Percentiles rank a stretch among this genome's conserved stretches.
These are phyloP conservation scores for Nemopilema nomurai DNA, from an alignment of 30 jellyfish, hydroid and myxozoan genomes.

Conservation along the genomic window DNA sequence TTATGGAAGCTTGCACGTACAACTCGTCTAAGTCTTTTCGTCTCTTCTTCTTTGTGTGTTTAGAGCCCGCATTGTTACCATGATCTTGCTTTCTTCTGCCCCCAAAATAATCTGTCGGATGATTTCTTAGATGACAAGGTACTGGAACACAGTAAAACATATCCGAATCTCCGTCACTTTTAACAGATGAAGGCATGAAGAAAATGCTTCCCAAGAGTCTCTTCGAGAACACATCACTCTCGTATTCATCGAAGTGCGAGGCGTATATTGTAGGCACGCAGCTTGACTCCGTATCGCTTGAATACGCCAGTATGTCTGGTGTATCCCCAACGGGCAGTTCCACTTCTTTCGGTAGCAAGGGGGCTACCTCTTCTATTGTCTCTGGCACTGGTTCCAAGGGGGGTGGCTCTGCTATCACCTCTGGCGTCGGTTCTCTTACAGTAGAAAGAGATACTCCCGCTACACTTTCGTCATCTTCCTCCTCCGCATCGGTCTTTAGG, in stretches of 20 bases:
- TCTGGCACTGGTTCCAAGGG: not conserved
- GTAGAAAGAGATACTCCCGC: not conserved
- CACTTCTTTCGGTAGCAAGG: constrained; percentile 12
- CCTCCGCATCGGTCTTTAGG: constrained; percentile 39
- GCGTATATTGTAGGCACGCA: constrained; percentile 32
- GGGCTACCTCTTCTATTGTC: not conserved
- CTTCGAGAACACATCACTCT: constrained; percentile 43
- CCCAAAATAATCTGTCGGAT: not conserved
- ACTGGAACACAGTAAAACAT: constrained; percentile 61
- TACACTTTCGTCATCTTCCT: not conserved
- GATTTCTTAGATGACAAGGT: not conserved
- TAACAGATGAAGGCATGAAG: constrained; percentile 26
- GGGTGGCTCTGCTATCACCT: constrained; percentile 4
- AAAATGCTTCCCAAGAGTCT: constrained; percentile 17
- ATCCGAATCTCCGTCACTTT: constrained; percentile 68
- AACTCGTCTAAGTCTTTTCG: constrained; percentile 42
- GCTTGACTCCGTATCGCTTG: constrained; percentile 39
- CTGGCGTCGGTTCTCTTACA: not conserved
- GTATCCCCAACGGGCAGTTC: constrained; percentile 54
- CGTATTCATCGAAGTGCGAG: constrained; percentile 64
- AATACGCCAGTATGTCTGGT: constrained; percentile 30
- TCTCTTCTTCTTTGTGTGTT: not conserved
- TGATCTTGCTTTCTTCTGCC: not conserved
- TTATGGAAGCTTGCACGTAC: constrained; percentile 32
- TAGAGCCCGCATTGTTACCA: not conserved